Base-by-base conservation (phyloP, 2,113 vertebrate species). In the Melanostigma gelatinosum region DNA sequence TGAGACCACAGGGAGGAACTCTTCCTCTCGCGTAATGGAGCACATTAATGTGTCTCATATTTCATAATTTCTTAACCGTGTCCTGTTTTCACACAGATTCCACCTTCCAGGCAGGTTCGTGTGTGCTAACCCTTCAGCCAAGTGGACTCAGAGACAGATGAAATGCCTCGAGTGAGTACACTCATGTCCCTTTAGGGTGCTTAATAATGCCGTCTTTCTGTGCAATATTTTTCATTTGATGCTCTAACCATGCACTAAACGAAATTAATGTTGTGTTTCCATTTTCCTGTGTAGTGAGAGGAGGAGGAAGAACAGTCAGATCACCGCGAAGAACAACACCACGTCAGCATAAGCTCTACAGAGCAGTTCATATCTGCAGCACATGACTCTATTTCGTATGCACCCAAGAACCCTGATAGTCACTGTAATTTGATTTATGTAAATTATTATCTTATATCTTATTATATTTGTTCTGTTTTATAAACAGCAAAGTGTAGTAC, bases 111-210 rank as follows among this genome's bases (percentile, higher is more conserved):
- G 66, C 0, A 87, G 20, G 72, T 90, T 87, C 3, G 15, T 94
- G 79, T 95, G 94, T 2, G 93, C 92, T 0, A 38, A 95, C 13
- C 93, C 94, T 0, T 8, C 1, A 1, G 1, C 0, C 52, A 1
- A 0, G 0, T 89, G 80, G 91, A 92, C 93, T 12, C 54, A 42
- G 24, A 80, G 1, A 8, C 54, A 9, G 22, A 64, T 88, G 46
- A 15, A 6, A 8, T 93, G 88, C 58, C 1, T 94, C 2, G 69
- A 84, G 94, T 95, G 82, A 92, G 94, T 92, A 68, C 2, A 2
- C 12, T 20, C 27, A 5, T n/a, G 2, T 38, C 4, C 24, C 18
- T 38, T 0, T 18, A 0, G 8, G 10, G 8, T 22, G 22, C 60
- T 48, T 24, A 36, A 13, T 24, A 36, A 13, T 29, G 8, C 15